Evolutionary conservation across 2,113 vertebrate species (phyloP), one percentile per base, ranked within the genome.

Genomic region (Syngnathoides biaculeatus): DNA sequence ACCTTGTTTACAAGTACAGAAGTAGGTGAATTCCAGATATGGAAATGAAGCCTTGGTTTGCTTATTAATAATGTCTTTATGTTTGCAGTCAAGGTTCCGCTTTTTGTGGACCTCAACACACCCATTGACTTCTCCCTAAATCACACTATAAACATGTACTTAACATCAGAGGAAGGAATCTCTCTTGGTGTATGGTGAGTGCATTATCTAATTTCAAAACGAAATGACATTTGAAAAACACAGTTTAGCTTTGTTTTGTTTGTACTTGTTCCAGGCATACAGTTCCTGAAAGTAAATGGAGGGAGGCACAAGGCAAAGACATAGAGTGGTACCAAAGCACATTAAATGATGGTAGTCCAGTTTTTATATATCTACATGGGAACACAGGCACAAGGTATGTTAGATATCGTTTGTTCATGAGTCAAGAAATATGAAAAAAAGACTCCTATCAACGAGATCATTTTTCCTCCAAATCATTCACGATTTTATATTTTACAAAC

Each of bases 361-460:
- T 97, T 67, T 91, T 97, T 68, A 88, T 98, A 77, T 98, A 96
- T 87, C 89, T 98, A 72, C 96, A 97, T 1, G 95, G 95, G 64
- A 96, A 94, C 40, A 92, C 92, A 38, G 88, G 91, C 5, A 92
- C 89, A 79, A 94, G 95, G 96, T 88, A 78, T 76, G 63, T 79
- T 70, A 62, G 74, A 79, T 74, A 59, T 78, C 67, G 61, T 72
- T 27, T 59, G 52, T 68, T 70, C 39, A 43, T 38, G 57, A 20
- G 19, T 27, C 62, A 53, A 42, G 35, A 68, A 67, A 30, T 50
- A 64, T 19, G 66, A 14, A 6, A 17, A 17, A 26, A 22, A 38
- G 38, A 62, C 26, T 69, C 8, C 13, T n/a, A 47, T 24, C 65
- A 35, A 62, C 40, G n/a, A 14, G 56, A 57, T 72, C 55, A n/a